A percentile compares a stretch with the other conserved stretches of the same genome.
These are phyloP conservation scores for Brachionus manjavacas DNA, from an alignment of 1,140 invertebrate species.

Conservation along the genomic window DNA sequence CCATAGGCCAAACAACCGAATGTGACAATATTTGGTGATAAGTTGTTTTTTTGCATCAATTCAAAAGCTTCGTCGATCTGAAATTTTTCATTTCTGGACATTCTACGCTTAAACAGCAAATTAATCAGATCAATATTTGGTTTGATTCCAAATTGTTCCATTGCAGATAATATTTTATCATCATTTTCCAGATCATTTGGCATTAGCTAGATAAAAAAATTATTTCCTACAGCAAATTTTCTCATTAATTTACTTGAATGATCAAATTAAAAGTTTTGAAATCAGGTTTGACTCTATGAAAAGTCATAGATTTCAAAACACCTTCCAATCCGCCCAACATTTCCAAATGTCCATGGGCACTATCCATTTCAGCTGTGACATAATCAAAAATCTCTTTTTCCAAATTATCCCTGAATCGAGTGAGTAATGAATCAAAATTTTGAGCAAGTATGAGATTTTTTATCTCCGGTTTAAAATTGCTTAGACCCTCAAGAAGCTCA, in stretches of 20 bases:
- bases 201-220: not conserved
- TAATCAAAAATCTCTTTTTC: conserved; percentile 12
- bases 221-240: not conserved
- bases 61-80: not conserved
- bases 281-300: conserved; percentile 9
- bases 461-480: conserved; percentile 19
- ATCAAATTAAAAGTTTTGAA: conserved; percentile 16
- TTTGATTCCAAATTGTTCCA: not conserved
- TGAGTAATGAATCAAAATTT: not conserved
- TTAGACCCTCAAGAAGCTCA: conserved; percentile 2
- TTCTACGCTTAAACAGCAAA: conserved; percentile 10
- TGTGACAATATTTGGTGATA: conserved; percentile 30
- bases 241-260: not conserved
- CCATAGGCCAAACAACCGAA: conserved; percentile 18
- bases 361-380: not conserved
- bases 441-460: conserved; percentile 24
- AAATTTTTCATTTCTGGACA: not conserved
- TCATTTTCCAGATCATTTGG: not conserved
- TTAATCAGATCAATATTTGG: conserved; percentile 21
- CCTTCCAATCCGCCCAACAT: not conserved
- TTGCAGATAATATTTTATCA: not conserved
- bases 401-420: not conserved
- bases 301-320: conserved; percentile 10
- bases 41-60: conserved; percentile 8
- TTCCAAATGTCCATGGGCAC: not conserved